Conservation (phyloP, 23 tunicate genomes). For the Ciona savignyi region DNA sequence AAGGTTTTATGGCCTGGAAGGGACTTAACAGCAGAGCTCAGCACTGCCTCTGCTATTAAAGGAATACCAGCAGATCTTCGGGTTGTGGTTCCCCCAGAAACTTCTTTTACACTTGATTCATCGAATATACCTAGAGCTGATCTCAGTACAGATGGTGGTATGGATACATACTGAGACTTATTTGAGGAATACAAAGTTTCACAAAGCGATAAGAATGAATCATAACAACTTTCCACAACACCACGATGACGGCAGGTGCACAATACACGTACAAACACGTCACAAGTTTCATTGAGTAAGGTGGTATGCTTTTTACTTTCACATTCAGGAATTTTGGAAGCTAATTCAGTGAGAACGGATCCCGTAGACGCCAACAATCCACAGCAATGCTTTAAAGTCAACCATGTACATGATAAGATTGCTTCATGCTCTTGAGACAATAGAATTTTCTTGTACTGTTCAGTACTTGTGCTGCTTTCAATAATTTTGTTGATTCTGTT, state of each 20-base stretch:
- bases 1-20: neutral
- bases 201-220: slow-evolving; percentile 15
- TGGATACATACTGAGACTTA: neutral
- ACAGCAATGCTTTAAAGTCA: slow-evolving; percentile 41
- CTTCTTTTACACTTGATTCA: neutral
- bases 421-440: slow-evolving; percentile 51
- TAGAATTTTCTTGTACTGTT: neutral
- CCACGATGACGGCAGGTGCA: slow-evolving; percentile 73
- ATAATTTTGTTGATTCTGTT: slow-evolving; percentile 14
- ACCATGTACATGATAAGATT: slow-evolving; percentile 53
- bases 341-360: neutral
- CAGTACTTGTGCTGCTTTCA: slow-evolving; percentile 1
- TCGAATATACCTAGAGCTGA: slow-evolving; percentile 18
- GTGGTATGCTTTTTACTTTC: neutral
- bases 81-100: slow-evolving; percentile 47
- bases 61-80: slow-evolving; percentile 86
- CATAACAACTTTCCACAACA: slow-evolving; percentile 60
- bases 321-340: neutral
- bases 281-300: slow-evolving; percentile 1
- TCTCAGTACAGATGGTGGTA: neutral
- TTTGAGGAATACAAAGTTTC: slow-evolving; percentile 9
- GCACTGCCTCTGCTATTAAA: slow-evolving; percentile 45
- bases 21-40: slow-evolving; percentile 24
- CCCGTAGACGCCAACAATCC: slow-evolving; percentile 15
- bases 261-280: slow-evolving; percentile 14